Evolutionary conservation across 2,888 invertebrate genomes (phyloP).

Genomic region (Lasioglossum zephyrum): DNA sequence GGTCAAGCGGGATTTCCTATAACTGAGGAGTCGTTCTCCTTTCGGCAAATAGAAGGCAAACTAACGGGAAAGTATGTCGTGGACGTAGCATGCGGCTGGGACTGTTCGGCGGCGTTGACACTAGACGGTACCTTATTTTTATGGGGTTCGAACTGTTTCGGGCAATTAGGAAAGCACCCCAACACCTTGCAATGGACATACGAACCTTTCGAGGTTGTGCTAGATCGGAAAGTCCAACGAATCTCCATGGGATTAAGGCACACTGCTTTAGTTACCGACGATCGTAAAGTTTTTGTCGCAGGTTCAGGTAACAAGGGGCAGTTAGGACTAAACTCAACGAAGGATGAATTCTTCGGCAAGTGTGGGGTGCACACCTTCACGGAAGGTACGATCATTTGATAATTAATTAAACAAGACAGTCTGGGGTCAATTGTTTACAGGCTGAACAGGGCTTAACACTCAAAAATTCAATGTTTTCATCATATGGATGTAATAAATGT

Average conservation of each 20-base stretch:
- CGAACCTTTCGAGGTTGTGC: slow-evolving; percentile 82
- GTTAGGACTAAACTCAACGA: slow-evolving; percentile 85
- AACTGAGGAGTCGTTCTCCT: slow-evolving; percentile 83
- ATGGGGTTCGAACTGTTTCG: slow-evolving; percentile 93
- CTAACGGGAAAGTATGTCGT: slow-evolving; percentile 85
- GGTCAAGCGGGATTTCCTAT: slow-evolving; percentile 88
- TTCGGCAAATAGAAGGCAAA: slow-evolving; percentile 66
- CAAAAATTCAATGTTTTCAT: too few relatives aligned
- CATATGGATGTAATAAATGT: too few relatives aligned
- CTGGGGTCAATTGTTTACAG: too few relatives aligned
- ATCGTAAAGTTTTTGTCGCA: slow-evolving; percentile 87
- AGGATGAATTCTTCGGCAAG: neutral
- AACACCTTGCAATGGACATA: slow-evolving; percentile 62
- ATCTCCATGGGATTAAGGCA: slow-evolving; percentile 90
- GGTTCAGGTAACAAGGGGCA: slow-evolving; percentile 90
- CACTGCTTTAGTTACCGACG: slow-evolving; percentile 87
- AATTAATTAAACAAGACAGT: too few relatives aligned
- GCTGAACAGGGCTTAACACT: too few relatives aligned
- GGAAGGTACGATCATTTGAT: slow-evolving; percentile 38
- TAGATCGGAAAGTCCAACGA: slow-evolving; percentile 85
- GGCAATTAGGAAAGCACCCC: slow-evolving; percentile 88
- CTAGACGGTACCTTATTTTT: slow-evolving; percentile 89
- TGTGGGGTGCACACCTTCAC: slow-evolving; percentile 33
- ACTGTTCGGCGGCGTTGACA: slow-evolving; percentile 91
- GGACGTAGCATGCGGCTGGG: slow-evolving; percentile 92